phyloP scores from a whole-genome alignment of 2,797 vertebrate species.

The Aulostomus chinensis region DNA sequence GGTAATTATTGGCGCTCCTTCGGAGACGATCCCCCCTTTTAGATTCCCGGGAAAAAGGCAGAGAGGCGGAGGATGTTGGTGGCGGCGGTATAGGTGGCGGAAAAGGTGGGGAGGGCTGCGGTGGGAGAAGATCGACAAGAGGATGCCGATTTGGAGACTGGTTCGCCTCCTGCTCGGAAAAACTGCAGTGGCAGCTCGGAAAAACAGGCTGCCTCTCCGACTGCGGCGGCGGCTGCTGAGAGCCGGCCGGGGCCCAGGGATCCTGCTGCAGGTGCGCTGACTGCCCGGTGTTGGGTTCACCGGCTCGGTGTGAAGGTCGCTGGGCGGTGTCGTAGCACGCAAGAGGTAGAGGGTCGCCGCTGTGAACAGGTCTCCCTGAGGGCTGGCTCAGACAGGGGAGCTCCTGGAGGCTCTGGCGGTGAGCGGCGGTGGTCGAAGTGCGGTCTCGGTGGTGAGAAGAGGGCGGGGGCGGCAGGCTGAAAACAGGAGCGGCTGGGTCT shows the following conservation, averaged over 20 bases:
- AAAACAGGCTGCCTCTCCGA: conserved; percentile 66
- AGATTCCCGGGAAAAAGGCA: conserved; percentile 69
- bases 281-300: conserved; percentile 48
- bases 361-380: conserved; percentile 64
- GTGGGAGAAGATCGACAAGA: conserved; percentile 59
- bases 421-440: conserved; percentile 61
- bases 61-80: conserved; percentile 68
- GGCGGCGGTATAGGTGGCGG: conserved; percentile 69
- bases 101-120: conserved; percentile 76
- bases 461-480: conserved; percentile 82
- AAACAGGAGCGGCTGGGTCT: conserved; percentile 73
- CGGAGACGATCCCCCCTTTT: conserved; percentile 65
- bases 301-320: conserved; percentile 60
- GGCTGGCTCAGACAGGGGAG: conserved; percentile 77
- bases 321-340: conserved; percentile 64
- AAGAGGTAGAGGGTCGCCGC: conserved; percentile 69
- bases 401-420: conserved; percentile 78
- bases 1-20: conserved; percentile 76
- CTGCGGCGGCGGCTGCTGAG: conserved; percentile 64
- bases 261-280: conserved; percentile 70
- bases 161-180: conserved; percentile 71
- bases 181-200: conserved; percentile 79
- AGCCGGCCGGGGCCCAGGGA: conserved; percentile 74
- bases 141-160: conserved; percentile 62
- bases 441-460: conserved; percentile 77